phyloP scores from a whole-genome alignment of 1,140 invertebrate genomes.

The Drosophila nebulosa region DNA sequence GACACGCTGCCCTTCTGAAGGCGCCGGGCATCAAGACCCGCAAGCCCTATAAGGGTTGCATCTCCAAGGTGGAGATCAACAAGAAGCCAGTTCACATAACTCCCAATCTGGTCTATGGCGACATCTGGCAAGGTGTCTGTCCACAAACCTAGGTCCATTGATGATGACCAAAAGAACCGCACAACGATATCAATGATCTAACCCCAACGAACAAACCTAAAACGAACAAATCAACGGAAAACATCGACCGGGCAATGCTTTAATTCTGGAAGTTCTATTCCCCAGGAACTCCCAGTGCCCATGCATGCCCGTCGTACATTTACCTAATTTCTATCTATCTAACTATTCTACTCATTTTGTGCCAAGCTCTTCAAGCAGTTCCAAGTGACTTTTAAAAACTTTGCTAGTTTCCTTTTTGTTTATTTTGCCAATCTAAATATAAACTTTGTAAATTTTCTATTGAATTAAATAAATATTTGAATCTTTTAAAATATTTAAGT shows the following conservation, averaged over 20 bases:
- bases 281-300: background rate
- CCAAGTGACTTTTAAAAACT: too few species aligned
- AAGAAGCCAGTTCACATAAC: constrained; percentile 84
- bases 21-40: constrained; percentile 83
- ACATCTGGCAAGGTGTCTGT: constrained; percentile 87
- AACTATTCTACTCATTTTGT: constrained; percentile 24
- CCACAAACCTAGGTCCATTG: constrained; percentile 84
- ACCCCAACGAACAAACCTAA: constrained; percentile 49
- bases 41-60: constrained; percentile 91
- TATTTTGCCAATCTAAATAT: constrained; percentile 3
- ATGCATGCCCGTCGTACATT: constrained; percentile 47
- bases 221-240: constrained; percentile 50
- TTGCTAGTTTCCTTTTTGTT: too few species aligned
- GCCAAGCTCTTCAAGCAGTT: constrained; percentile 46
- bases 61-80: constrained; percentile 87
- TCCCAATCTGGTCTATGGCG: constrained; percentile 84
- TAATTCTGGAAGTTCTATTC: background rate
- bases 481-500: background rate
- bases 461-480: constrained; percentile 33
- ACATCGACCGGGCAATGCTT: constrained; percentile 30
- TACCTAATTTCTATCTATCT: constrained; percentile 22
- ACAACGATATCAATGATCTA: constrained; percentile 8
- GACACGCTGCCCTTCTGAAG: constrained; percentile 85
- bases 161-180: constrained; percentile 48
- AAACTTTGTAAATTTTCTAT: constrained; percentile 17